Evolutionary conservation across 2,888 invertebrate species (phyloP).

Genomic region (Diloba caeruleocephala): DNA sequence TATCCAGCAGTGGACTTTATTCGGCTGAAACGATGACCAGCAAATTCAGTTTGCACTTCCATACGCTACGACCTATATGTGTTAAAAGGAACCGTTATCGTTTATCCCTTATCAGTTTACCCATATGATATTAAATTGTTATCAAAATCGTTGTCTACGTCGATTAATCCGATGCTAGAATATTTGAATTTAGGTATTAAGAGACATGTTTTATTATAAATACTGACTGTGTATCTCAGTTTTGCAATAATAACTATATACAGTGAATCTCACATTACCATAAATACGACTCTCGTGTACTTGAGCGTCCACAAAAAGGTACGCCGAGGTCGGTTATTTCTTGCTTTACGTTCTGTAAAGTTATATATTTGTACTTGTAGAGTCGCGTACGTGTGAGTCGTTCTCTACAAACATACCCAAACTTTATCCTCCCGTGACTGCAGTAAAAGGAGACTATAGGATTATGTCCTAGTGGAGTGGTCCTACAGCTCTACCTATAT

Average conservation of each 20-base stretch:
- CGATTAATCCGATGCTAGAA: slow-evolving; percentile 8
- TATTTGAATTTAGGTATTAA: slow-evolving; percentile 19
- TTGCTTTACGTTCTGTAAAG: slow-evolving; percentile 16
- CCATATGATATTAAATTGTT: slow-evolving; percentile 23
- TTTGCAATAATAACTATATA: slow-evolving; percentile 38
- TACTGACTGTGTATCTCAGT: slow-evolving; percentile 16
- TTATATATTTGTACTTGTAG: slow-evolving; percentile 28
- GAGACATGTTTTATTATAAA: slow-evolving; percentile 21
- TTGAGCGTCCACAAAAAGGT: slow-evolving; percentile 50
- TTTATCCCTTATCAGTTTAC: slow-evolving; percentile 21
- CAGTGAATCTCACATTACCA: slow-evolving; percentile 57
- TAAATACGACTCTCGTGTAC: slow-evolving; percentile 53
- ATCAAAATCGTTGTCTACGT: slow-evolving; percentile 24
- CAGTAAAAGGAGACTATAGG: too few relatives aligned
- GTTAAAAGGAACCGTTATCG: slow-evolving; percentile 23
- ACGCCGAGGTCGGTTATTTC: slow-evolving; percentile 36
- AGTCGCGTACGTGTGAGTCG: slow-evolving; percentile 1
- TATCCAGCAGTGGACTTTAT: too few relatives aligned
- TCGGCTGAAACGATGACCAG: too few relatives aligned
- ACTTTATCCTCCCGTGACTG: too few relatives aligned
- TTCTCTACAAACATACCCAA: slow-evolving; percentile 12
- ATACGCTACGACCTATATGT: slow-evolving; percentile 26
- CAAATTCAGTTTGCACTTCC: too few relatives aligned
- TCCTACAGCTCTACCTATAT: too few relatives aligned
- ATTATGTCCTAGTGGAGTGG: too few relatives aligned